phyloP scores from a whole-genome alignment of 2,797 vertebrate genomes.

The Lacerta bilineata region DNA sequence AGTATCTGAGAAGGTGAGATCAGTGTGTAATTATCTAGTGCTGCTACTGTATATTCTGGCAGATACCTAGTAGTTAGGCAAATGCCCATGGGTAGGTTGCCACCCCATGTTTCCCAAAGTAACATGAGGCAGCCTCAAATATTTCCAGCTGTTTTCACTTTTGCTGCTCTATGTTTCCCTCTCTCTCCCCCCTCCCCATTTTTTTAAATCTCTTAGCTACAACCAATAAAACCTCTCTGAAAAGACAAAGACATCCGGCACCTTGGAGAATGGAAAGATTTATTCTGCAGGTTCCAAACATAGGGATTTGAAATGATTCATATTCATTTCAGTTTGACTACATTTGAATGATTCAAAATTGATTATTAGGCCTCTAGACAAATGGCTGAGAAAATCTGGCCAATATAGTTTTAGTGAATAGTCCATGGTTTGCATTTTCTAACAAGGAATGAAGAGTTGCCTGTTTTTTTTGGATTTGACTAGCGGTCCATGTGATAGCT shows the following conservation, averaged over 20 bases:
- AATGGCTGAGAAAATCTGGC: slow-evolving; percentile 25
- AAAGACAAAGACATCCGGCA: slow-evolving; percentile 15
- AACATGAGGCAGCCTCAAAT: slow-evolving; percentile 34
- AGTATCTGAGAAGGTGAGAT: slow-evolving; percentile 19
- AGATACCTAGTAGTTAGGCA: slow-evolving; percentile 9
- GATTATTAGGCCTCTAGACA: slow-evolving; percentile 30
- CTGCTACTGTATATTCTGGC: background rate
- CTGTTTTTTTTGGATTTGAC: slow-evolving; percentile 35
- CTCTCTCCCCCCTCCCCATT: background rate
- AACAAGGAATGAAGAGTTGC: background rate
- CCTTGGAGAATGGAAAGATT: background rate
- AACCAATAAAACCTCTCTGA: slow-evolving; percentile 32
- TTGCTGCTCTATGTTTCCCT: slow-evolving; percentile 27
- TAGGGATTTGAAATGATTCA: slow-evolving; percentile 21
- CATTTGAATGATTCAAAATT: slow-evolving; percentile 27
- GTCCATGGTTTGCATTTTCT: slow-evolving; percentile 29
- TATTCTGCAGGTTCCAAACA: slow-evolving; percentile 17
- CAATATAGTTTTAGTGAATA: slow-evolving; percentile 45
- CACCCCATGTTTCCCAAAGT: background rate
- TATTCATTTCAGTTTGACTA: slow-evolving; percentile 24
- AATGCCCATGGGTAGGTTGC: background rate
- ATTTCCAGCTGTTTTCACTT: slow-evolving; percentile 41
- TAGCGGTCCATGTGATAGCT: slow-evolving; percentile 22
- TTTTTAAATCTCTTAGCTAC: background rate
- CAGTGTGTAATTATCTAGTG: background rate